These are phyloP conservation scores for Damaliscus lunatus DNA, from an alignment of 2,113 vertebrate genomes.

Conservation along the genomic window DNA sequence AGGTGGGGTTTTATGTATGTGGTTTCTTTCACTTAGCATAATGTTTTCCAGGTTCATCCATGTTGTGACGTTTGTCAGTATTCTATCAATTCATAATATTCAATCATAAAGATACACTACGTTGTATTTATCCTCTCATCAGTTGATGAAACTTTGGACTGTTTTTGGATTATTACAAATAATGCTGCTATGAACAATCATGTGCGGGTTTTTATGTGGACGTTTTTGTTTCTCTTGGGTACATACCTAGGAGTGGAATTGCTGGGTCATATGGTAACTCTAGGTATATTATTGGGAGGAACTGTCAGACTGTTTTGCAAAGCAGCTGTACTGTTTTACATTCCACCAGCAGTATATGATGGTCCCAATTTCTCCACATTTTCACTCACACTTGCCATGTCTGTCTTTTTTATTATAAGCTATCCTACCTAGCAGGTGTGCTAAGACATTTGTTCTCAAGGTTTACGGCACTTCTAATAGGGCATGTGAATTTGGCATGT, in stretches of 20 bases:
- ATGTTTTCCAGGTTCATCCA: background rate
- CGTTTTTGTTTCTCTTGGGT: background rate
- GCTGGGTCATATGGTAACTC: background rate
- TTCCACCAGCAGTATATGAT: background rate
- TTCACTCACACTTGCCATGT: background rate
- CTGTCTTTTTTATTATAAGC: background rate
- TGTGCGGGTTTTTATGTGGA: background rate
- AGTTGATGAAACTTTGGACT: background rate
- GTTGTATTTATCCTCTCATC: background rate
- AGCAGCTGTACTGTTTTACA: background rate
- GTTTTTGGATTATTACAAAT: background rate
- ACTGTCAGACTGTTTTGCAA: background rate
- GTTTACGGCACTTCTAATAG: background rate
- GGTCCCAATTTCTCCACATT: background rate
- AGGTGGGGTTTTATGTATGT: background rate
- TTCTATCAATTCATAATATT: background rate
- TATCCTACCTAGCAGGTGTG: background rate
- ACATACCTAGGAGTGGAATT: background rate
- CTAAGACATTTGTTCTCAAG: background rate
- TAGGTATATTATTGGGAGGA: background rate
- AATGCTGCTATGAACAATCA: background rate
- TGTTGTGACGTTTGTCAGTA: background rate
- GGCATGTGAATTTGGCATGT: background rate
- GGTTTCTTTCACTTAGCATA: background rate
- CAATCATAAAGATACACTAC: background rate